Evolutionary conservation across 2,113 vertebrate species (phyloP).

Genomic region (Etheostoma cragini): DNA sequence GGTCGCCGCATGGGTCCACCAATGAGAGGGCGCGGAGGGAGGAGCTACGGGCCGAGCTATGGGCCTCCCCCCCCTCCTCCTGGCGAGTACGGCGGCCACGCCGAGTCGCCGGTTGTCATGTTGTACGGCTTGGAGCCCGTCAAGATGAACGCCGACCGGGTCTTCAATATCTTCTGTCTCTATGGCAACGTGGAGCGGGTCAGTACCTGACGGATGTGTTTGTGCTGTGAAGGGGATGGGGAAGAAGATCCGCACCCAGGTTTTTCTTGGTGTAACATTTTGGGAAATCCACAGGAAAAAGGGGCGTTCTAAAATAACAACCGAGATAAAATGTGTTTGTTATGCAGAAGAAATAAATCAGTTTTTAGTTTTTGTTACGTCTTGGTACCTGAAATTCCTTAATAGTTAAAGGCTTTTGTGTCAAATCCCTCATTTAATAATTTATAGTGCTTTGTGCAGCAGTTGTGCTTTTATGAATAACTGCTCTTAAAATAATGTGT

Average conservation of each 20-base stretch:
- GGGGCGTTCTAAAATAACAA: neutral
- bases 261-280: neutral
- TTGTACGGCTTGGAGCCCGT: conserved; percentile 90
- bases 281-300: neutral
- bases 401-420: neutral
- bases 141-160: conserved; percentile 93
- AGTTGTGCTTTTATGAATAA: no score
- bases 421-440: neutral
- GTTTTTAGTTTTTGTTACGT: no score
- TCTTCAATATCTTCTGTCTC: conserved; percentile 95
- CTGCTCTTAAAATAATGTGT: neutral
- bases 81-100: conserved; percentile 89
- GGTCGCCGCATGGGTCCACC: conserved; percentile 92
- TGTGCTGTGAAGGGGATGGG: neutral
- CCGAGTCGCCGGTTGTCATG: conserved; percentile 93
- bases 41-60: conserved; percentile 84
- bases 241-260: neutral
- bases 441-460: neutral
- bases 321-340: neutral
- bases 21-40: conserved; percentile 86
- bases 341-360: no score
- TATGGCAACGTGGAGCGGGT: conserved; percentile 97
- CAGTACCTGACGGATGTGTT: conserved; percentile 14
- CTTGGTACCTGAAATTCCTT: neutral
- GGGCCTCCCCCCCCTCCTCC: conserved; percentile 91